Base-by-base conservation (phyloP, 2,888 invertebrate genomes). In the Kuschelorhynchus macadamiae region DNA sequence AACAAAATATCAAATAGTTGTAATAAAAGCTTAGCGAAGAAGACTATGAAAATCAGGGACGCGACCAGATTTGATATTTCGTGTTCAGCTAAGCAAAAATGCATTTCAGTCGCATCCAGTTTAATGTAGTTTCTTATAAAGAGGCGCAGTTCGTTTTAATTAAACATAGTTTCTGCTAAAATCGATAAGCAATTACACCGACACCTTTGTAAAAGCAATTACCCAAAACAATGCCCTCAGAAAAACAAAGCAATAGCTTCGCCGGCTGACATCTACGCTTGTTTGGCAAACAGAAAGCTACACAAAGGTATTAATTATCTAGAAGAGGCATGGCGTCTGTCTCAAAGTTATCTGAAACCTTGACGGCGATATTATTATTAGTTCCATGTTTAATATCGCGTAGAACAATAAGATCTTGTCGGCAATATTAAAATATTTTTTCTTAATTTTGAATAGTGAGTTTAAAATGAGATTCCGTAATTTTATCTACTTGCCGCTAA, bases 161-260 rank as follows among this genome's bases (percentile, higher is more conserved):
- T 42, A 42, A 41, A 53, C 53, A 39, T 11, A 41, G 16, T 39
- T 53, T 7, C 30, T 17, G 8, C 32, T 25, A 44, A 56, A 42
- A 56, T 56, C 56, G 12, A 56, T 56, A 56, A 30, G 17, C 12
- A 56, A 56, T 56, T 56, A 56, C 32, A 39, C 17, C 44, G 42
- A n/a, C 56, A 41, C 44, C 44, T 20, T 56, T 56, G n/a, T 42
- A 32, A 30, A 44, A 12, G 42, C 44, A 56, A 44, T 56, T 56
- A 56, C 32, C 44, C 53, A 56, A 56, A 56, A 56, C 56, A 56
- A 56, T 44, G 56, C n/a, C 18, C 56, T 42, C 14, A 44, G 44
- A 44, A 56, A 42, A 56, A 56, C 56, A 44, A 56, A 44, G 42
- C 55, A 25, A 42, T 25, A 14, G 39, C 56, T 44, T 56, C 12